Conservation (phyloP, 2,113 vertebrate species). For the Gymnorhina tibicen region DNA sequence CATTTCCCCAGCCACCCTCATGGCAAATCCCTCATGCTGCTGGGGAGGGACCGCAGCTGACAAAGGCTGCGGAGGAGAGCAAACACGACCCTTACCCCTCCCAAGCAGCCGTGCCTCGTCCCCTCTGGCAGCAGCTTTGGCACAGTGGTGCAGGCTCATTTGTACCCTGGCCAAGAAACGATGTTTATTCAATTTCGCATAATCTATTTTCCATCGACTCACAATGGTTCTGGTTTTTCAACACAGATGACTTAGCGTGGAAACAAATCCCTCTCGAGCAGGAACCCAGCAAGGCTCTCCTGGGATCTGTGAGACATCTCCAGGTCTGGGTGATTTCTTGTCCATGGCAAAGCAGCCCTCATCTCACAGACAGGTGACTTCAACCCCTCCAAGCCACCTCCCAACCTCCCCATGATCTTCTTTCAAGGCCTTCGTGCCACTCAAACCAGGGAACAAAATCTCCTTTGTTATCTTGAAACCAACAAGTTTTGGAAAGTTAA, state of each 20-base stretch:
- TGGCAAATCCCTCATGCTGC: not conserved
- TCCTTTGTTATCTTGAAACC: not conserved
- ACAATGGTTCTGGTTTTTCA: slow-evolving; percentile 55
- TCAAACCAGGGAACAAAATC: not conserved
- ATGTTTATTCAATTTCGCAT: slow-evolving; percentile 43
- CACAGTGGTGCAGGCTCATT: not conserved
- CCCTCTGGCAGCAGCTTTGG: not conserved
- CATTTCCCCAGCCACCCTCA: not conserved
- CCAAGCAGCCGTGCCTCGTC: not conserved
- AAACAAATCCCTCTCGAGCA: not conserved
- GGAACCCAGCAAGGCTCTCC: not conserved
- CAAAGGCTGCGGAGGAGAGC: not conserved
- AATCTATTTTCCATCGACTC: slow-evolving; percentile 57
- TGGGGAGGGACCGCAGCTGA: not conserved
- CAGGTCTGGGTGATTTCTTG: not conserved
- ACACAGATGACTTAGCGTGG: slow-evolving; percentile 37
- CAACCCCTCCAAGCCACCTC: not conserved
- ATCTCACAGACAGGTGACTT: not conserved
- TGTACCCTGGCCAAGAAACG: slow-evolving; percentile 12
- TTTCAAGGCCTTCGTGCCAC: not conserved
- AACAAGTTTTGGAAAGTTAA: accelerated
- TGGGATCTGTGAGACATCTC: not conserved
- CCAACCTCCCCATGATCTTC: not conserved
- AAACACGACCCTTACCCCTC: not conserved
- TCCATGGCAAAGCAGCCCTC: not conserved